Conservation (phyloP, 2,888 invertebrate genomes). For the Meandrusa payeni region DNA sequence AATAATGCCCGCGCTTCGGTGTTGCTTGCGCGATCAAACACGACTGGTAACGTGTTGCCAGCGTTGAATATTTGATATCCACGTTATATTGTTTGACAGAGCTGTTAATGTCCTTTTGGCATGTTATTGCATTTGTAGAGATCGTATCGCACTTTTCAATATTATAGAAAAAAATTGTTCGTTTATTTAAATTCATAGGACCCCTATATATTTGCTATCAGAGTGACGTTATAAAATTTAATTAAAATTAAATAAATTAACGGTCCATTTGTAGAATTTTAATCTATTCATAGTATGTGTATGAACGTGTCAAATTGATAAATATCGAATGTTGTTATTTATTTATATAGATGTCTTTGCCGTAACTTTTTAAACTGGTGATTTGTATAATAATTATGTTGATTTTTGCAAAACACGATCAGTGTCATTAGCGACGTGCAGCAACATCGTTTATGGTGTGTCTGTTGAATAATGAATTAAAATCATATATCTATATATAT, state of each 20-base stretch:
- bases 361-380: neutral
- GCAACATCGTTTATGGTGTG: neutral
- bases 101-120: conserved; percentile 76
- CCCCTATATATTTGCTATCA: conserved; percentile 38
- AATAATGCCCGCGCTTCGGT: conserved; percentile 40
- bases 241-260: too few relatives aligned
- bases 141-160: conserved; percentile 55
- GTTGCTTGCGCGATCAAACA: conserved; percentile 64
- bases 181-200: conserved; percentile 48
- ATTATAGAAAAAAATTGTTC: conserved; percentile 46
- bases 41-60: conserved; percentile 53
- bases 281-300: neutral
- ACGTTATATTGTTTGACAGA: conserved; percentile 69
- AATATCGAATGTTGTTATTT: neutral
- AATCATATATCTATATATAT: too few relatives aligned
- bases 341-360: neutral
- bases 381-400: neutral
- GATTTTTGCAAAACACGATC: neutral
- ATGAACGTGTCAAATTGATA: neutral
- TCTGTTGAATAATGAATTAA: neutral
- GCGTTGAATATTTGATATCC: conserved; percentile 62
- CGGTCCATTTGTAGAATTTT: conserved; percentile 25
- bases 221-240: conserved; percentile 28
- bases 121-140: conserved; percentile 56
- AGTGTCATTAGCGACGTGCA: neutral